A percentile compares a stretch with the other conserved stretches of the same genome.
Conservation (phyloP, 1,140 invertebrate species). For the Panagrolaimus sp. region DNA sequence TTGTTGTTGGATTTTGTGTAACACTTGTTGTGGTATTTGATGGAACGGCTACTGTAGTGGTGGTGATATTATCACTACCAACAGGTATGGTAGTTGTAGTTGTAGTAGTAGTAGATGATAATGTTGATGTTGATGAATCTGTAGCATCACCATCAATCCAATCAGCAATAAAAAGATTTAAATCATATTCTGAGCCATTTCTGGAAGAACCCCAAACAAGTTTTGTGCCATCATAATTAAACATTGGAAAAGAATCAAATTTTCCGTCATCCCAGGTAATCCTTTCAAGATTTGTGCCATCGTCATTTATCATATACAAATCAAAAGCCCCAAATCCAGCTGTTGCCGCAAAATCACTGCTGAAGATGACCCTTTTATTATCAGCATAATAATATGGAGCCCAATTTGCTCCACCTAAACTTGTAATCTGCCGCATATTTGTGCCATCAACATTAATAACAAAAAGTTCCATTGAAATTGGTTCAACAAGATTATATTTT, state of each 20-base stretch:
- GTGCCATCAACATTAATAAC: conserved; percentile 34
- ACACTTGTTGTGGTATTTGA: no score
- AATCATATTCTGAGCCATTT: conserved; percentile 29
- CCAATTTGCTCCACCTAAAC: conserved; percentile 43
- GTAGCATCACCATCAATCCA: conserved; percentile 30
- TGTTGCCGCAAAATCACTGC: conserved; percentile 33
- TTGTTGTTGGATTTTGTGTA: no score
- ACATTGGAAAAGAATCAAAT: conserved; percentile 47
- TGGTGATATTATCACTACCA: no score
- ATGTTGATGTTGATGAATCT: not conserved
- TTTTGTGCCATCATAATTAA: conserved; percentile 36
- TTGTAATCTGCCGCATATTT: conserved; percentile 40
- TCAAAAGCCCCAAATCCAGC: conserved; percentile 40
- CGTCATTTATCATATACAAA: conserved; percentile 39
- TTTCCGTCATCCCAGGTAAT: conserved; percentile 36
- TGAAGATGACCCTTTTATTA: conserved; percentile 45
- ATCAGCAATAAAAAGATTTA: conserved; percentile 47
- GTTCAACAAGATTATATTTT: conserved; percentile 40
- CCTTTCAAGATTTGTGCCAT: conserved; percentile 42
- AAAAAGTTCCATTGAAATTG: conserved; percentile 45
- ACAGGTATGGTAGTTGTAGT: no score
- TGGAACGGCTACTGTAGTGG: no score
- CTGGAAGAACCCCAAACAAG: conserved; percentile 42
- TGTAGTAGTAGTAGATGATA: not conserved
- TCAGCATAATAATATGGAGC: conserved; percentile 48